Base-by-base conservation (phyloP, 2,888 invertebrate species). In the Diaperis boleti region DNA sequence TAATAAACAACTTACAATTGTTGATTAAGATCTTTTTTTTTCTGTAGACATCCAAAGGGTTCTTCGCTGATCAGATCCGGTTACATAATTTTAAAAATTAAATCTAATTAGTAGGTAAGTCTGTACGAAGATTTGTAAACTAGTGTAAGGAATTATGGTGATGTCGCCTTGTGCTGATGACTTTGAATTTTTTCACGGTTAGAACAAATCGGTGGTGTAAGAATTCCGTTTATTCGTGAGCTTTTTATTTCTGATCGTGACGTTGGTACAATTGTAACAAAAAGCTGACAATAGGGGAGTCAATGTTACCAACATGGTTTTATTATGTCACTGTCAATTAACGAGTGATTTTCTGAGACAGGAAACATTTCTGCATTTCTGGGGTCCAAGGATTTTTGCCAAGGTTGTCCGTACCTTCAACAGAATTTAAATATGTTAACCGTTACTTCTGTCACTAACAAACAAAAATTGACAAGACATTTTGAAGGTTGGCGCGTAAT, bases 301-400 rank as follows among this genome's bases (percentile, higher is more conserved):
- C 26, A 26, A 26, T 26, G 26, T 26, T 26, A 26, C 3, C 26
- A 5, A 6, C 2, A 26, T 26, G 6, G 6, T 26, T 26, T 26
- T 26, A 26, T 26, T 26, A 26, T 26, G 26, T 26, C 26, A 26
- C 14, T 39, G 39, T 15, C 14, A 8, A 13, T 39, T 39, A 15
- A 15, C 8, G 3, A 39, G 15, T 39, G 39, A 39, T 42, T 42
- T 22, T 18, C 8, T 14, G 10, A 29, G 26, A 8, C 45, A 45
- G 45, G 45, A 45, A 45, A 13, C 20, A 13, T 29, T 45, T 26
- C 13, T 45, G 10, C 45, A 26, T 29, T 45, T 45, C 26, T 45
- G 20, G 26, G 26, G 29, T 45, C 45, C 45, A 45, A 45, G 45
- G 45, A 8, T 26, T 45, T 45, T 45, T 13, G 45, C 14, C 45